Conservation (phyloP, 2,888 invertebrate genomes). For the Scaptomyza parva region DNA sequence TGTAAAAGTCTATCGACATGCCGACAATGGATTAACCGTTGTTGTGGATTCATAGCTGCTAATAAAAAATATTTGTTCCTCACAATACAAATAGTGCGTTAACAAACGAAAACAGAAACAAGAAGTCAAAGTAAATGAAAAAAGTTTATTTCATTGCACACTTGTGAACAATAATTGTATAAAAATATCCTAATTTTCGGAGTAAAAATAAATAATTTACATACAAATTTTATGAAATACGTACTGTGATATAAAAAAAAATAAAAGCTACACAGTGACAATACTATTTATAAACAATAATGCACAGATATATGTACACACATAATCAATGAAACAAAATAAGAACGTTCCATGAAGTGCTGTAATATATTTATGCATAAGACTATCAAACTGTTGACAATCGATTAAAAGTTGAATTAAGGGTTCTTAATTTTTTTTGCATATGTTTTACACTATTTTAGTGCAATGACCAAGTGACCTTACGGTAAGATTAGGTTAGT, state of each 20-base stretch:
- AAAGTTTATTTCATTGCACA: constrained; percentile 50
- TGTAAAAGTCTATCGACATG: no score
- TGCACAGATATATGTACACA: constrained; percentile 33
- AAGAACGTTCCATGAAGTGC: constrained; percentile 18
- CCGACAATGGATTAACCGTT: no score
- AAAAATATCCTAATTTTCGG: constrained; percentile 15
- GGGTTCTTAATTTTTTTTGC: constrained; percentile 11
- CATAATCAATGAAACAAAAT: constrained; percentile 21
- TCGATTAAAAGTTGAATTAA: constrained; percentile 6
- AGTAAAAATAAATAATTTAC: constrained; percentile 44
- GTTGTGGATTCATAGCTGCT: background rate
- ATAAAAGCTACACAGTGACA: constrained; percentile 17
- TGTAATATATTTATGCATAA: constrained; percentile 10
- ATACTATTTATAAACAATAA: constrained; percentile 34
- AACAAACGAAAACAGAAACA: constrained; percentile 8
- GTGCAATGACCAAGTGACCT: constrained; percentile 10
- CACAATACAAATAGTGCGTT: background rate
- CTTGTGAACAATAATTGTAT: constrained; percentile 31
- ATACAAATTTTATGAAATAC: constrained; percentile 30
- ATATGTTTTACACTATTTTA: constrained; percentile 10
- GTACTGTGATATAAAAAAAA: constrained; percentile 25
- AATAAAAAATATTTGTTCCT: background rate
- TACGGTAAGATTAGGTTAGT: constrained; percentile 26
- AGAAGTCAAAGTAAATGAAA: constrained; percentile 5
- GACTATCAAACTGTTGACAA: constrained; percentile 14